Evolutionary conservation across 2,888 invertebrate species (phyloP).

Genomic region (Euzophera pinguis): DNA sequence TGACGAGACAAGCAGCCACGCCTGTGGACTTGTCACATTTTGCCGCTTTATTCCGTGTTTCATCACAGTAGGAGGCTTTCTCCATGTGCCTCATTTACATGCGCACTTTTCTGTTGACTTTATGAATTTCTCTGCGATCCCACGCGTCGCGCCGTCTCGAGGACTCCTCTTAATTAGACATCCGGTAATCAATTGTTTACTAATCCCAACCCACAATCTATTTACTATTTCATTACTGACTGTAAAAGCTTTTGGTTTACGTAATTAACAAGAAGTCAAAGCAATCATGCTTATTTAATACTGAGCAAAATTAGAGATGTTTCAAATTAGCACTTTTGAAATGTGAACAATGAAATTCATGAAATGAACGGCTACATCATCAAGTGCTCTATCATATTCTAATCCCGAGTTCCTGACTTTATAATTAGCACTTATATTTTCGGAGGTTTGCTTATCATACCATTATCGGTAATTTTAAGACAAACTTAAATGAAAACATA

Average conservation of each 20-base stretch:
- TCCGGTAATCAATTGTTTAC: conserved; percentile 23
- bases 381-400: too few species aligned
- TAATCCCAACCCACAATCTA: conserved; percentile 13
- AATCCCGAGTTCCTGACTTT: too few species aligned
- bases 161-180: conserved; percentile 22
- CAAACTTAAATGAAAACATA: neutral
- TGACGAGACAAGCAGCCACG: conserved; percentile 26
- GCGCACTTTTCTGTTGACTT: conserved; percentile 64
- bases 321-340: too few species aligned
- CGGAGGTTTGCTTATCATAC: too few species aligned
- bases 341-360: too few species aligned
- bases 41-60: conserved; percentile 55
- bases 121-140: conserved; percentile 57
- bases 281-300: neutral
- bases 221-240: conserved; percentile 7
- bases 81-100: conserved; percentile 62
- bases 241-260: neutral
- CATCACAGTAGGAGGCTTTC: conserved; percentile 65
- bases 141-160: conserved; percentile 21
- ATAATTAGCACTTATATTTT: too few species aligned
- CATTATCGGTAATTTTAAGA: too few species aligned
- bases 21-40: conserved; percentile 47
- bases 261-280: neutral
- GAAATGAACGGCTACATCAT: too few species aligned
- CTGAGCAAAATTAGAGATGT: too few species aligned